These are phyloP conservation scores for Rousettus leschenaultii DNA, from an alignment of 2,113 vertebrate species.

Conservation along the genomic window DNA sequence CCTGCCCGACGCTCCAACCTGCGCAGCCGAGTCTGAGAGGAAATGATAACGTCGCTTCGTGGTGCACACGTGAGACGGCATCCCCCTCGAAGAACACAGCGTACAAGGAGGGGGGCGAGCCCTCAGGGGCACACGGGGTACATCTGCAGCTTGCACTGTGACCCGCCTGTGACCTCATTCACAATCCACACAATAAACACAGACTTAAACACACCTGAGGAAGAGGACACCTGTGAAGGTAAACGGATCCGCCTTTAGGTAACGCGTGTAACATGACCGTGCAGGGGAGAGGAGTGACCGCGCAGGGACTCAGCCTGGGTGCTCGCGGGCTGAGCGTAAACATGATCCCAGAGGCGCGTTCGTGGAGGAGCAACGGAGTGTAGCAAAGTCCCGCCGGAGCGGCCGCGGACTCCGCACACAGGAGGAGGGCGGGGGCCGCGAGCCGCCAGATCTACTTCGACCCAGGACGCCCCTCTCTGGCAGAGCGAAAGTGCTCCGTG, in stretches of 20 bases:
- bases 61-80: neutral
- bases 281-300: neutral
- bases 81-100: neutral
- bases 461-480: neutral
- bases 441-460: neutral
- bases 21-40: neutral
- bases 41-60: neutral
- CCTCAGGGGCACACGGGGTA: neutral
- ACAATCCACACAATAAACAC: neutral
- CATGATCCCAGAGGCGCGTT: fast-evolving
- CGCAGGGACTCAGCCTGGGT: fast-evolving
- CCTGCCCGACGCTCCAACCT: neutral
- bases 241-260: neutral
- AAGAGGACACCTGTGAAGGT: neutral
- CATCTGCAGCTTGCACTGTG: neutral
- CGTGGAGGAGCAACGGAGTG: neutral
- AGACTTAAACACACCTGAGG: neutral
- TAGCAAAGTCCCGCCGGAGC: neutral
- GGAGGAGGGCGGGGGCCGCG: fast-evolving
- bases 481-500: neutral
- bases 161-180: neutral
- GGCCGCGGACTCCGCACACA: neutral
- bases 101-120: fast-evolving
- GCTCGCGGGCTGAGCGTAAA: neutral
- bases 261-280: fast-evolving